Conservation (phyloP, 2,113 vertebrate genomes). For the Pongo pygmaeus region DNA sequence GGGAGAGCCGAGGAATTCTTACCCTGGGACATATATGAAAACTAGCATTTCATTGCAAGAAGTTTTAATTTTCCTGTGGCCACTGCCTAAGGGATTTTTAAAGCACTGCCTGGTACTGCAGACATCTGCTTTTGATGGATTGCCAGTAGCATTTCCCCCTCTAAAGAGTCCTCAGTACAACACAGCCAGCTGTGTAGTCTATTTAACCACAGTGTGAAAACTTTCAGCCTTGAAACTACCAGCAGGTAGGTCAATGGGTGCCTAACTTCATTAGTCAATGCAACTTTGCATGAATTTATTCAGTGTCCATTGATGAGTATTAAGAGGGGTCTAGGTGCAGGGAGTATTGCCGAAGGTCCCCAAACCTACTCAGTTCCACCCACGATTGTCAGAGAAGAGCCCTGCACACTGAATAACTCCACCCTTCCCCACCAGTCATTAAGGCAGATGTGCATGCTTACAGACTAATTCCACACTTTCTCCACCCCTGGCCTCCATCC, state of each 20-base stretch:
- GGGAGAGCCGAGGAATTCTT: background rate
- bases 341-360: too few relatives aligned
- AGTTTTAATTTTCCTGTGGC: background rate
- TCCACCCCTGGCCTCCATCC: background rate
- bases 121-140: background rate
- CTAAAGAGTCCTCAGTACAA: background rate
- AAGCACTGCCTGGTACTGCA: background rate
- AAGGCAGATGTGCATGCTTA: too few relatives aligned
- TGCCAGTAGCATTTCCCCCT: background rate
- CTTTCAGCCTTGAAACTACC: background rate
- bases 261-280: background rate
- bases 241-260: background rate
- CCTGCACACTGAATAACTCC: background rate
- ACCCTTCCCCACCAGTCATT: fast-evolving
- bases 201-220: background rate
- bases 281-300: background rate
- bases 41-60: background rate
- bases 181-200: conserved; percentile 19
- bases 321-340: too few relatives aligned
- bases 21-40: background rate
- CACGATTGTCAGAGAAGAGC: background rate
- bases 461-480: background rate
- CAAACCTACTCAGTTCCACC: background rate
- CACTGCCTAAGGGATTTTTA: background rate
- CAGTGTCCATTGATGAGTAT: too few relatives aligned